Conservation (phyloP, 2,113 vertebrate species). For the Vanacampus margaritifer region DNA sequence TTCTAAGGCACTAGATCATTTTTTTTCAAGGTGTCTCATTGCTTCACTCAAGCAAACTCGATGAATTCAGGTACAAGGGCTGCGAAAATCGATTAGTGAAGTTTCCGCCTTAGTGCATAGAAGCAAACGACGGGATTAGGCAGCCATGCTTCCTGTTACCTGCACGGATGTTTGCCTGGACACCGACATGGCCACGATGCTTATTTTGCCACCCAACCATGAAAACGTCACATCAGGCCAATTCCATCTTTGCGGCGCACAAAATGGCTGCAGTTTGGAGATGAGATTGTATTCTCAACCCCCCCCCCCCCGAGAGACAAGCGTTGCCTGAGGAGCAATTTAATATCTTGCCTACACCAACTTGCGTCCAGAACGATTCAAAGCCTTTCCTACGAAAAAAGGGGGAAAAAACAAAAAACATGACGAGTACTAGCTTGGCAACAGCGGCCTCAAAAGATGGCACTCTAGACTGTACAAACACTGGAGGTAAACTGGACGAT, state of each 20-base stretch:
- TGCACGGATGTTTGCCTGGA: neutral
- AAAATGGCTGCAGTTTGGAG: neutral
- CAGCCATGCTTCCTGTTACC: conserved; percentile 43
- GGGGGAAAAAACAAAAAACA: neutral
- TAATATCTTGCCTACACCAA: neutral
- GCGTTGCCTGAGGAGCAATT: neutral
- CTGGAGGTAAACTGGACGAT: neutral
- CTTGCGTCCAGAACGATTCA: neutral
- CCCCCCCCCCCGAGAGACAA: neutral
- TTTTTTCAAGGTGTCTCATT: neutral
- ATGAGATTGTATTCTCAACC: neutral
- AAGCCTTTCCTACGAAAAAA: neutral
- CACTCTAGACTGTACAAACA: neutral
- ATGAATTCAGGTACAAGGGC: conserved; percentile 34
- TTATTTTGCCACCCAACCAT: neutral
- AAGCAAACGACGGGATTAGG: conserved; percentile 31
- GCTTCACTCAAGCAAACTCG: conserved; percentile 37
- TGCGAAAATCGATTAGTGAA: conserved; percentile 44
- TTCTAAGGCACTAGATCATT: conserved; percentile 66
- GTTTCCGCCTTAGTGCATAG: conserved; percentile 54
- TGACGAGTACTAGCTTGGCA: neutral
- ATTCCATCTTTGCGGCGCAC: neutral
- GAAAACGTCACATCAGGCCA: neutral
- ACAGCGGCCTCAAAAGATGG: neutral
- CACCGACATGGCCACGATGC: neutral